These are phyloP conservation scores for Rhabdophis nuchalis DNA, from an alignment of 2,797 vertebrate species.

Conservation along the genomic window DNA sequence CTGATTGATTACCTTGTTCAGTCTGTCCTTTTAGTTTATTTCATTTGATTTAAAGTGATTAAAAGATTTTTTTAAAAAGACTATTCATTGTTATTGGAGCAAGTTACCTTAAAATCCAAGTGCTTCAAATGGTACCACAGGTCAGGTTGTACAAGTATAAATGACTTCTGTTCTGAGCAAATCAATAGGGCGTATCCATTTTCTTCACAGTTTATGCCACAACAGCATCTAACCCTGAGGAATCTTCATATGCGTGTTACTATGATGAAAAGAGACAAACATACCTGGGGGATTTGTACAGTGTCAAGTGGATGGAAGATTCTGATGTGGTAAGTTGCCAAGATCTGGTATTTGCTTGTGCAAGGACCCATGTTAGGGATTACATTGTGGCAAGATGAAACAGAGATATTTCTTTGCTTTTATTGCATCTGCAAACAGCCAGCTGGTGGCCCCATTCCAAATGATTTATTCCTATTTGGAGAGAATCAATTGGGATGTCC, in stretches of 20 bases:
- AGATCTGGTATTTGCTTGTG: neutral
- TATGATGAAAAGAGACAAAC: conserved; percentile 86
- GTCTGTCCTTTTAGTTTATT: neutral
- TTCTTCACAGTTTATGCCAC: conserved; percentile 86
- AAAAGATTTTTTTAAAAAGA: neutral
- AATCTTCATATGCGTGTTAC: conserved; percentile 96
- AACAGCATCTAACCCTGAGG: conserved; percentile 84
- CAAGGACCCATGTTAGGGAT: neutral
- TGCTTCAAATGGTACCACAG: neutral
- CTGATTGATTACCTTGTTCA: neutral
- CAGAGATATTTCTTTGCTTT: neutral
- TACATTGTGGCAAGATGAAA: neutral
- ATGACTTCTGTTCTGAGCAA: neutral
- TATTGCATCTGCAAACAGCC: neutral
- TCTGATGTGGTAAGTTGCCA: conserved; percentile 80
- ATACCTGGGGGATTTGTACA: conserved; percentile 96
- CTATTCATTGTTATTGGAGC: neutral
- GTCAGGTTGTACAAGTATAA: neutral
- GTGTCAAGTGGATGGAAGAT: conserved; percentile 98
- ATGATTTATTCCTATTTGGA: neutral
- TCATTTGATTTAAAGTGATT: neutral
- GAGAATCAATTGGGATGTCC: neutral
- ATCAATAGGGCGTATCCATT: neutral
- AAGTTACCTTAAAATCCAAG: neutral
- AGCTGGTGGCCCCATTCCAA: neutral